Base-by-base conservation (phyloP, 2,888 invertebrate genomes). In the Melipona beecheii region DNA sequence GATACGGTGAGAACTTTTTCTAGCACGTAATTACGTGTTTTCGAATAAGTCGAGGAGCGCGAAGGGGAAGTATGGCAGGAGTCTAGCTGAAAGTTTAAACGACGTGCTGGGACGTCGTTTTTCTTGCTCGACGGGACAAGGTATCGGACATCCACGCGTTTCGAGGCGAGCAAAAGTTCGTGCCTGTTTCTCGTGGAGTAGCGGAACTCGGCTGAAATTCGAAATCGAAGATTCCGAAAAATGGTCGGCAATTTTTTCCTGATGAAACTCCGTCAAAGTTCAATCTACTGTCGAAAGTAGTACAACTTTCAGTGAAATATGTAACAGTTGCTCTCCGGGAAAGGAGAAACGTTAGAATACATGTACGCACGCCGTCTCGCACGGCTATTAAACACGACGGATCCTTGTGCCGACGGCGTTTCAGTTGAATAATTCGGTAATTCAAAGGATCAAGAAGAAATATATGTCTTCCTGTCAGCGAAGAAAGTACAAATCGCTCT, bases 391-490 rank as follows among this genome's bases (percentile, higher is more conserved):
- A 75, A 71, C 70, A 69, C 60, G 69, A 13, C 9, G 79, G 56
- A 56, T n/a, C 15, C 15, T 15, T n/a, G 65, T 3, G 9, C 24
- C 31, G 13, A 27, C 60, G 60, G 17, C 50, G 64, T 64, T 56
- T 69, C 50, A 81, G 72, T 86, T 68, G 88, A 81, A 86, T 86
- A 88, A 87, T 89, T 88, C 83, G 83, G 83, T 86, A 85, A 88
- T 88, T 86, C 79, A 73, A 76, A 68, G 83, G 84, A 84, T 86
- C 77, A 69, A 64, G 70, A 66, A 72, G 78, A 85, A 78, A 86
- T 88, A 86, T 88, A 85, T 27, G 27, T 86, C 75, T 77, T 69
- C 69, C 56, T 73, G 71, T 65, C 27, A n/a, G 24, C 56, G 58
- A 49, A 36, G 72, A 50, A 62, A 73, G 60, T 62, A 82, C 78